These are phyloP conservation scores for Lysandra bellargus DNA, from an alignment of 2,888 invertebrate species.

Conservation along the genomic window DNA sequence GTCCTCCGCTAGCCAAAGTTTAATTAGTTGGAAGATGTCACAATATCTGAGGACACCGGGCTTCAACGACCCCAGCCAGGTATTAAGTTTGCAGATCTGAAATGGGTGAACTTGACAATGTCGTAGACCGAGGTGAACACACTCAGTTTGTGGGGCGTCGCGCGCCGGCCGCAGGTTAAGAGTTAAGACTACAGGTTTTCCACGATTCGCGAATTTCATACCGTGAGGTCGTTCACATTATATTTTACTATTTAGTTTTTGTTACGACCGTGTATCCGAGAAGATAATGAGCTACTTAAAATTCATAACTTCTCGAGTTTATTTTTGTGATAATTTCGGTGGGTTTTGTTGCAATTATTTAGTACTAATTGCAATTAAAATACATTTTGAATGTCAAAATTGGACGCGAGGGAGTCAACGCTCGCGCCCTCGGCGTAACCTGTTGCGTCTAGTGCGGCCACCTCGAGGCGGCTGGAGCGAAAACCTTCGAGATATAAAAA, in stretches of 20 bases:
- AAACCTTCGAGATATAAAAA: slow-evolving; percentile 22
- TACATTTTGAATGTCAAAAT: slow-evolving; percentile 23
- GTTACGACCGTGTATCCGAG: slow-evolving; percentile 8
- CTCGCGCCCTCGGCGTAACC: slow-evolving; percentile 20
- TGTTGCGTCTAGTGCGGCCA: slow-evolving; percentile 26
- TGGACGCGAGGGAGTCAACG: slow-evolving; percentile 16
- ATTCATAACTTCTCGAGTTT: slow-evolving; percentile 23
- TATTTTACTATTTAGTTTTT: slow-evolving; percentile 22
- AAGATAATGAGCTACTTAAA: slow-evolving; percentile 25
- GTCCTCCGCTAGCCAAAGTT: neutral
- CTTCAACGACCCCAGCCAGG: neutral
- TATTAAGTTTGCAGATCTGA: slow-evolving; percentile 47
- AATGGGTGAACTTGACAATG: slow-evolving; percentile 61
- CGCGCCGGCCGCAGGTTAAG: slow-evolving; percentile 6
- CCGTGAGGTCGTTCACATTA: slow-evolving; percentile 22
- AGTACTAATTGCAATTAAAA: slow-evolving; percentile 16
- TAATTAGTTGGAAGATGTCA: slow-evolving; percentile 17
- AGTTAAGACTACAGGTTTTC: slow-evolving; percentile 30
- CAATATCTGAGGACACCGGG: neutral
- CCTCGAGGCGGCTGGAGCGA: slow-evolving; percentile 13
- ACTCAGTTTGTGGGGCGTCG: slow-evolving; percentile 46
- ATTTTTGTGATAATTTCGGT: slow-evolving; percentile 8
- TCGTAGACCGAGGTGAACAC: slow-evolving; percentile 62
- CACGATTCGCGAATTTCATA: slow-evolving; percentile 20
- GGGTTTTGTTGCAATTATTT: slow-evolving; percentile 15